These are phyloP conservation scores for Odontocolon sp. DNA, from an alignment of 2,888 invertebrate species.

Conservation along the genomic window DNA sequence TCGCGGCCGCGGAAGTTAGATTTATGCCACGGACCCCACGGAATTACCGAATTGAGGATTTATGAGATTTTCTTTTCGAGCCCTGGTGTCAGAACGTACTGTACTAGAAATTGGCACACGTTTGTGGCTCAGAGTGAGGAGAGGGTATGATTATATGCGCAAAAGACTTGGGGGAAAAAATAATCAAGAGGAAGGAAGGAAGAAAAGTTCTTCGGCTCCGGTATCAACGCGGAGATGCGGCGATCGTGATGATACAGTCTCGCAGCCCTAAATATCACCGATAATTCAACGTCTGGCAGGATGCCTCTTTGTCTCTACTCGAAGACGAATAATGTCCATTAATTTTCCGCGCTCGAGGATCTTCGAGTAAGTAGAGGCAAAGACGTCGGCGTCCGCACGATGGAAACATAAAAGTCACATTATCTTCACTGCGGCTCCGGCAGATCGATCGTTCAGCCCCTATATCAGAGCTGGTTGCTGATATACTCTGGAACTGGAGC, in stretches of 20 bases:
- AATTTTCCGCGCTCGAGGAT: conserved; percentile 36
- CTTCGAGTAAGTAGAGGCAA: conserved; percentile 8
- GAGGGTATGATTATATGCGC: neutral
- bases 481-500: conserved; percentile 32
- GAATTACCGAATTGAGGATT: conserved; percentile 79
- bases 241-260: neutral
- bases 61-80: conserved; percentile 69
- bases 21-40: conserved; percentile 76
- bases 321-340: conserved; percentile 52
- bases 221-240: neutral
- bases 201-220: neutral
- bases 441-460: conserved; percentile 57
- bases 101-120: neutral
- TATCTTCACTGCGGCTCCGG: conserved; percentile 44
- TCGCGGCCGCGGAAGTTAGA: conserved; percentile 75
- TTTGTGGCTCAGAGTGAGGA: neutral
- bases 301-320: neutral
- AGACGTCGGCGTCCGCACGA: conserved; percentile 22
- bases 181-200: neutral
- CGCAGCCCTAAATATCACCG: conserved; percentile 17
- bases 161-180: neutral
- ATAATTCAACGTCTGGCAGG: conserved; percentile 33
- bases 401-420: conserved; percentile 64
- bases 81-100: conserved; percentile 24
- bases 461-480: conserved; percentile 37